phyloP scores from a whole-genome alignment of 1,140 invertebrate species.

The Branchinecta lindahli region DNA sequence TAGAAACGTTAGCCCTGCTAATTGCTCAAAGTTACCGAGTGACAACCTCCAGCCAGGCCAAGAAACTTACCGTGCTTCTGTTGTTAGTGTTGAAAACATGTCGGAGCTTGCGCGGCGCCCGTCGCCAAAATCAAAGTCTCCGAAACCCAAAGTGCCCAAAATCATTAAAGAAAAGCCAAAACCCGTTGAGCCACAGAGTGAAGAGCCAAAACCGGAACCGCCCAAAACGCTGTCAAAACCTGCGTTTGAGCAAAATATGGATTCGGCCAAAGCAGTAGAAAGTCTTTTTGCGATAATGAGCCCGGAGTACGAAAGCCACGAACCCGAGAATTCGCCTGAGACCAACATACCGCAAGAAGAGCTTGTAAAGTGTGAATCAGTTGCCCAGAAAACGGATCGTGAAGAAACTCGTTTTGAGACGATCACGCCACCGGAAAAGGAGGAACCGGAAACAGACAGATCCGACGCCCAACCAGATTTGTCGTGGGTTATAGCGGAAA shows the following conservation, averaged over 20 bases:
- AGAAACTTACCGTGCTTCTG: background rate
- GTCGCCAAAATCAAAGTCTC: background rate
- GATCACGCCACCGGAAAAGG: background rate
- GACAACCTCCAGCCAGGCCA: background rate
- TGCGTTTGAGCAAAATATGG: background rate
- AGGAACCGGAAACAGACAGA: background rate
- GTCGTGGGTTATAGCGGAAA: background rate
- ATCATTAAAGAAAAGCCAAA: background rate
- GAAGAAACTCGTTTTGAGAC: background rate
- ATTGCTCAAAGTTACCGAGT: too few relatives aligned
- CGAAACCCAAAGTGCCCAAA: background rate
- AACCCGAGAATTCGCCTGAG: background rate
- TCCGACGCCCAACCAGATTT: background rate
- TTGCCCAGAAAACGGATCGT: background rate
- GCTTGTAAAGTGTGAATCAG: background rate
- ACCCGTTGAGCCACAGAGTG: background rate
- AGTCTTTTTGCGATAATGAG: background rate
- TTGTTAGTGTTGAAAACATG: constrained; percentile 7
- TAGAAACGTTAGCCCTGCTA: background rate
- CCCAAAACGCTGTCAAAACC: background rate
- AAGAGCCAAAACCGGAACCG: background rate
- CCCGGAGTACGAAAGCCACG: background rate
- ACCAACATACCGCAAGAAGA: background rate
- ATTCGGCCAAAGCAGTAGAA: background rate
- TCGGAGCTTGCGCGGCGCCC: background rate